Conservation (phyloP, 2,888 invertebrate species). For the Galeopsomyia nigrocyanea region DNA sequence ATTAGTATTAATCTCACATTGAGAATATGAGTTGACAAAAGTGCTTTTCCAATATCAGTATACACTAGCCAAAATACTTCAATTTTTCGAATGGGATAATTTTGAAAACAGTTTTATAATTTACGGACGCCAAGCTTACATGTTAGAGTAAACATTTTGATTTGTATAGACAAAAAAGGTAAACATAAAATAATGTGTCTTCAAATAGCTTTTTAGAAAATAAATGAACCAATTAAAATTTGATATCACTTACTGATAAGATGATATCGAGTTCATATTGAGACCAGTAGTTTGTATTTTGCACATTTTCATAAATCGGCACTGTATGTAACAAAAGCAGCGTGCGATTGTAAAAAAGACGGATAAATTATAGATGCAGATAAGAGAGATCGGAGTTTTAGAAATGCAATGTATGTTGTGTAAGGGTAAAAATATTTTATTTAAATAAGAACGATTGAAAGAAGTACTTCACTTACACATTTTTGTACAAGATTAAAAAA, state of each 20-base stretch:
- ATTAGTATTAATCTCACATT: neutral
- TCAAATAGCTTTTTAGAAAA: too few relatives aligned
- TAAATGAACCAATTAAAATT: too few relatives aligned
- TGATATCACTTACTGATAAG: too few relatives aligned
- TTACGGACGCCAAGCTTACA: too few relatives aligned
- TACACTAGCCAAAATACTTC: too few relatives aligned
- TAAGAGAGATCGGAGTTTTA: slow-evolving; percentile 17
- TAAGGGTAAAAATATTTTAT: slow-evolving; percentile 40
- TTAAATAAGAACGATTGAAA: slow-evolving; percentile 13
- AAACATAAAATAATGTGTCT: too few relatives aligned
- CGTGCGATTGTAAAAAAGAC: slow-evolving; percentile 22
- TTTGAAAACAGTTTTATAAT: too few relatives aligned
- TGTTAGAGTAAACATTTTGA: too few relatives aligned
- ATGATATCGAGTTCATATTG: slow-evolving; percentile 20
- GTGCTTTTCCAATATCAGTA: too few relatives aligned
- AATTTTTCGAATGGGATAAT: too few relatives aligned
- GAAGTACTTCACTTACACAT: slow-evolving; percentile 43
- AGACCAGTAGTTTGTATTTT: slow-evolving; percentile 24
- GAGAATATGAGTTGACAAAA: too few relatives aligned
- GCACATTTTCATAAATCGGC: slow-evolving; percentile 21
- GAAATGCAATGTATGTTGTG: slow-evolving; percentile 25
- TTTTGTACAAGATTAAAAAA: slow-evolving; percentile 41
- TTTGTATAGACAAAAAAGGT: too few relatives aligned
- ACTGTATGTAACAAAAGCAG: slow-evolving; percentile 13
- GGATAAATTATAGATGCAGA: slow-evolving; percentile 6